Evolutionary conservation across 2,797 vertebrate species (phyloP), one percentile per base, ranked within the genome.

Genomic region (Sternarchorhynchus goeldii): DNA sequence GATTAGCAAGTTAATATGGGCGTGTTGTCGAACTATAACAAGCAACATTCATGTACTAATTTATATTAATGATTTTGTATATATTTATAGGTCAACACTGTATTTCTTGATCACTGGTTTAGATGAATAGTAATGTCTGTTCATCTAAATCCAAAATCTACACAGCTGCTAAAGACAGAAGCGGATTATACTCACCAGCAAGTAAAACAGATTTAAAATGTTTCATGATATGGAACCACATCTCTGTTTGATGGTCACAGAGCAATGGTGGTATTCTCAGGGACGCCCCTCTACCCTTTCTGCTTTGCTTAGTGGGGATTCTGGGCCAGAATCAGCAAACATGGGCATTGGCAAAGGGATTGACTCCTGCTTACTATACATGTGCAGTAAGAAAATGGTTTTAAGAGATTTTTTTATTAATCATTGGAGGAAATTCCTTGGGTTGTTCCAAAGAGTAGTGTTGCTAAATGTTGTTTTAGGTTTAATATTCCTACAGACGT

Each of bases 291-390:
- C 7, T 18, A 4, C 20, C 16, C 21, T 78, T n/a, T n/a, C n/a
- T n/a, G n/a, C n/a, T n/a, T 73, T 71, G 57, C 59, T 73, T 50
- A 29, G 39, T 66, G 56, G 84, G 66, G n/a, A n/a, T n/a, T 81
- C 72, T 85, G 70, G 68, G 74, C 34, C 77, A 78, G 77, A 60
- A 76, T 73, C 21, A 56, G 57, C 77, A 41, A 76, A 58, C 39
- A 29, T 7, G 57, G 34, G 58, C 55, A 79, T 4, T 70, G 83
- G 67, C 32, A n/a, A 73, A 5, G 39, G 36, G 68, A 81, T 62
- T 75, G 76, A 50, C 64, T 65, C 45, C 8, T 20, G 21, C 17
- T 67, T 68, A 21, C 60, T 16, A 78, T 71, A 83, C 62, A 73
- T 80, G 66, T 59, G 8, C 45, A 36, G 64, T 39, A 80, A 64